Conservation (phyloP, 2,888 invertebrate species). For the Diogma glabrata region DNA sequence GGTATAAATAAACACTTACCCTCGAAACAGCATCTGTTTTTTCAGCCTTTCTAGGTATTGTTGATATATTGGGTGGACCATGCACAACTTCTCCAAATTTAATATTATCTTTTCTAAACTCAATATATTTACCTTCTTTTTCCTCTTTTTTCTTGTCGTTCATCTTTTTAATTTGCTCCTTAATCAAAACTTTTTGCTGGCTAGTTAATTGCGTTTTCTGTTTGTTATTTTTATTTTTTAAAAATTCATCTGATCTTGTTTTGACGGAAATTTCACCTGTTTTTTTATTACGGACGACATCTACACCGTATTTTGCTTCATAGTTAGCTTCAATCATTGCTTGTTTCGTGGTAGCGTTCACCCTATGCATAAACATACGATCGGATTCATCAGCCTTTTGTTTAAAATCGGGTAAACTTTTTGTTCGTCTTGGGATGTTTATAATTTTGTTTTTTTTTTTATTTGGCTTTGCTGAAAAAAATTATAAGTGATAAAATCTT, state of each 20-base stretch:
- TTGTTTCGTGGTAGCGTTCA: slow-evolving; percentile 50
- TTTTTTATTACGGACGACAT: slow-evolving; percentile 41
- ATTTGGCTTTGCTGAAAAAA: no score
- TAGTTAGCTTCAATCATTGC: slow-evolving; percentile 49
- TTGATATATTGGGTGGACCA: slow-evolving; percentile 54
- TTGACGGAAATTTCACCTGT: slow-evolving; percentile 37
- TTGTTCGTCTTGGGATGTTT: slow-evolving; percentile 26
- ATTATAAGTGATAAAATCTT: no score
- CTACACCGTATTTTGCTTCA: slow-evolving; percentile 48
- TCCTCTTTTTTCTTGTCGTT: slow-evolving; percentile 22
- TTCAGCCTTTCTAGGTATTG: slow-evolving; percentile 40
- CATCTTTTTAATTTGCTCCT: slow-evolving; percentile 21
- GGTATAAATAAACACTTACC: slow-evolving; percentile 25
- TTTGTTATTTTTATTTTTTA: slow-evolving; percentile 29
- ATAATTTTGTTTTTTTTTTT: no score
- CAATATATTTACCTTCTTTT: slow-evolving; percentile 19
- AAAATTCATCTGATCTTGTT: slow-evolving; percentile 42
- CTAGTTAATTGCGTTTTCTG: slow-evolving; percentile 32
- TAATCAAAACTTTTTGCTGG: slow-evolving; percentile 31
- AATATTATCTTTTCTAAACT: slow-evolving; percentile 49
- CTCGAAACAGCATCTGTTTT: slow-evolving; percentile 35
- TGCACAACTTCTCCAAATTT: slow-evolving; percentile 64
- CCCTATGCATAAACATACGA: slow-evolving; percentile 49
- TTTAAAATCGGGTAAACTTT: slow-evolving; percentile 39
- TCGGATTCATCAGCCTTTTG: slow-evolving; percentile 51